Evolutionary conservation across 2,888 invertebrate genomes (phyloP).

Genomic region (Clanis bilineata): DNA sequence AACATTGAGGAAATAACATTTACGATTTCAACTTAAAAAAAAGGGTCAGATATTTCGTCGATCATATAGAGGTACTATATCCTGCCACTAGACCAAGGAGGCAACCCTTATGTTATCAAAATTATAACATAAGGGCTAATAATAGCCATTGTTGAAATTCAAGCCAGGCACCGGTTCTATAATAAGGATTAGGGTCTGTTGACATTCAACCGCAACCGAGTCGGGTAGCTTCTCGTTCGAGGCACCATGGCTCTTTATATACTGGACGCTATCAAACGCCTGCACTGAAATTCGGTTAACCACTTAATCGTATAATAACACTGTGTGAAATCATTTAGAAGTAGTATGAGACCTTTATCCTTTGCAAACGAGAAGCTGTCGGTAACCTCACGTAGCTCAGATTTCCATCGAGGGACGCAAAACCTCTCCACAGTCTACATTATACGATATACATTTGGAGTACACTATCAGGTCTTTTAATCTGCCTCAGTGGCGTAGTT

Average conservation of each 20-base stretch:
- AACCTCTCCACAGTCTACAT: too few species aligned
- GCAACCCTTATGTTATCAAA: too few species aligned
- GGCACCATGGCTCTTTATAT: background rate
- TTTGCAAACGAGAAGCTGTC: background rate
- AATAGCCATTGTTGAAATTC: background rate
- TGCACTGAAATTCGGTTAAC: background rate
- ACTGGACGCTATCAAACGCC: background rate
- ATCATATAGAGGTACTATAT: too few species aligned
- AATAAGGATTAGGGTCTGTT: background rate
- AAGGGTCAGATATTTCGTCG: too few species aligned
- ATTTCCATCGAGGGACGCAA: too few species aligned
- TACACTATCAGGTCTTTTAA: too few species aligned
- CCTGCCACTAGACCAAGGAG: too few species aligned
- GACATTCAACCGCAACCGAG: background rate
- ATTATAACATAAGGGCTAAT: background rate
- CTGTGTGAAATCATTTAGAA: background rate
- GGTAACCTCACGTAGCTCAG: too few species aligned
- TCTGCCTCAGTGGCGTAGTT: too few species aligned
- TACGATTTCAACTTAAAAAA: too few species aligned
- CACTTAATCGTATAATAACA: background rate
- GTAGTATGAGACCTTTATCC: background rate
- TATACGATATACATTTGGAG: too few species aligned
- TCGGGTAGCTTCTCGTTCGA: background rate
- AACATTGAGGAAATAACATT: too few species aligned
- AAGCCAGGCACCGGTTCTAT: background rate